These are phyloP conservation scores for Embidobia sp. DNA, from an alignment of 2,888 invertebrate genomes.

Conservation along the genomic window DNA sequence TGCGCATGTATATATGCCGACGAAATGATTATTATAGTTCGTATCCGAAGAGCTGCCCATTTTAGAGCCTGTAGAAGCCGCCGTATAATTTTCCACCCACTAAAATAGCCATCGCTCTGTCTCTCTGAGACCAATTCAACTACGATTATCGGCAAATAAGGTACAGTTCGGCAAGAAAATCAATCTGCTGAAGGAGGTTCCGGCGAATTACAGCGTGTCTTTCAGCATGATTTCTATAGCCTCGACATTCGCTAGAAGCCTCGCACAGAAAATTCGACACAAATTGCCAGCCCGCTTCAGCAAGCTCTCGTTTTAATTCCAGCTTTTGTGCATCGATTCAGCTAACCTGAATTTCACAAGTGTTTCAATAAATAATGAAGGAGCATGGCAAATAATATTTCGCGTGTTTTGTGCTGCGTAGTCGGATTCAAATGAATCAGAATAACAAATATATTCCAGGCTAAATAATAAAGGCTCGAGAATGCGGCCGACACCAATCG, in stretches of 20 bases:
- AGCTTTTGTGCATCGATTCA: too few relatives aligned
- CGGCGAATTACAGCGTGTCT: slow-evolving; percentile 38
- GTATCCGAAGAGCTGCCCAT: slow-evolving; percentile 81
- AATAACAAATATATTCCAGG: not conserved
- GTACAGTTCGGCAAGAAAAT: slow-evolving; percentile 76
- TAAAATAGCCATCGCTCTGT: slow-evolving; percentile 80
- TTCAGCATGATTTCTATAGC: slow-evolving; percentile 16
- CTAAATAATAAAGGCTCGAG: not conserved
- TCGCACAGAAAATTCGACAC: slow-evolving; percentile 6
- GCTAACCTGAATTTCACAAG: too few relatives aligned
- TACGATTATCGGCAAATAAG: slow-evolving; percentile 81
- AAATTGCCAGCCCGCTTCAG: not conserved
- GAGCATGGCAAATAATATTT: not conserved
- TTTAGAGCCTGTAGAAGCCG: slow-evolving; percentile 81
- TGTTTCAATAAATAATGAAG: too few relatives aligned
- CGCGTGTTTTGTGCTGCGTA: not conserved
- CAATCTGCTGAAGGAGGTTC: slow-evolving; percentile 46
- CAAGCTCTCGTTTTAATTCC: not conserved
- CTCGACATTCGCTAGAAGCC: slow-evolving; percentile 2
- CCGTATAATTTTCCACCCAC: slow-evolving; percentile 82
- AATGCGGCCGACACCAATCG: not conserved
- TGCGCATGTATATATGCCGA: slow-evolving; percentile 71
- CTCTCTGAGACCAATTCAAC: slow-evolving; percentile 74
- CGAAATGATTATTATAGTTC: slow-evolving; percentile 82
- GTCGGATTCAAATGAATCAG: too few relatives aligned